phyloP scores from a whole-genome alignment of 1,140 invertebrate species.

The Cyclina sinensis region DNA sequence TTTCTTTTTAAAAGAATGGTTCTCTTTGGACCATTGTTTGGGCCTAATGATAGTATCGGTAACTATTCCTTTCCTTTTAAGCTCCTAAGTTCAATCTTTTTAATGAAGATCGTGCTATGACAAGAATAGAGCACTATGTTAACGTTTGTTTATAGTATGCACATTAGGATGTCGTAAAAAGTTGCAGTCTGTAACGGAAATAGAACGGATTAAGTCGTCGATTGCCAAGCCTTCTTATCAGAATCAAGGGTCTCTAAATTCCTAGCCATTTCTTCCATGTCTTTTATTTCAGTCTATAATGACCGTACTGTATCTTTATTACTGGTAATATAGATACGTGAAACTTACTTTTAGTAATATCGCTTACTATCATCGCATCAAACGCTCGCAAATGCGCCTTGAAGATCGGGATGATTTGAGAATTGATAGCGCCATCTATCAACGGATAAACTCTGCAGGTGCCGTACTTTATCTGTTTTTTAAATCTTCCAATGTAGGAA shows the following conservation, averaged over 20 bases:
- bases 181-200: too few species aligned
- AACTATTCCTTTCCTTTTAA: too few species aligned
- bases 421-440: constrained; percentile 65
- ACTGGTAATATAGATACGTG: constrained; percentile 52
- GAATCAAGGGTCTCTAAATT: background rate
- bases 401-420: constrained; percentile 56
- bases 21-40: too few species aligned
- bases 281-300: constrained; percentile 47
- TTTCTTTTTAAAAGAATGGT: too few species aligned
- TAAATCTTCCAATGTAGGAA: constrained; percentile 36
- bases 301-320: constrained; percentile 56
- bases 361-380: constrained; percentile 58
- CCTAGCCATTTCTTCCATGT: background rate
- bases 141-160: too few species aligned
- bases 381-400: constrained; percentile 64
- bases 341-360: constrained; percentile 59
- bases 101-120: too few species aligned
- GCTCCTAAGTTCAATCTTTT: too few species aligned
- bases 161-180: too few species aligned
- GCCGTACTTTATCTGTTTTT: constrained; percentile 33
- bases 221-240: background rate
- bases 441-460: constrained; percentile 40
- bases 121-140: too few species aligned
- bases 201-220: too few species aligned
- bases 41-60: too few species aligned